Evolutionary conservation across 2,797 vertebrate species (phyloP).

Genomic region (Corythornis leucogaster): DNA sequence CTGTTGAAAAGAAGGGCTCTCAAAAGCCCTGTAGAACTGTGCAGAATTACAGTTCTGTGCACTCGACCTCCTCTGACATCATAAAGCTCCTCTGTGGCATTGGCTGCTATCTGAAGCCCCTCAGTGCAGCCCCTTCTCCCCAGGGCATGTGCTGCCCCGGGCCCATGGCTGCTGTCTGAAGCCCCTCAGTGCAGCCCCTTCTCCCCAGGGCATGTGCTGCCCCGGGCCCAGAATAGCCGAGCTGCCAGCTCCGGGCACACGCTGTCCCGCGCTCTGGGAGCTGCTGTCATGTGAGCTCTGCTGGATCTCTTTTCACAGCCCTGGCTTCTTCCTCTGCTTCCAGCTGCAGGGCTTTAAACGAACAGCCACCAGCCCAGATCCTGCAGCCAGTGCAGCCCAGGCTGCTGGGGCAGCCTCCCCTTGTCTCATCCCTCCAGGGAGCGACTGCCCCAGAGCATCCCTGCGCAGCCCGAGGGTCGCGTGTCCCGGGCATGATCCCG

Average conservation of each 20-base stretch:
- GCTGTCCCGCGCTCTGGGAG: constrained; percentile 2
- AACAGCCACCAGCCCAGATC: not conserved
- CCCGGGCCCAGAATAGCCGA: constrained; percentile 49
- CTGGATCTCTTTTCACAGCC: constrained; percentile 54
- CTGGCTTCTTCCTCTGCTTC: not conserved
- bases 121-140: not conserved
- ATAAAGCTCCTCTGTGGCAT: not conserved
- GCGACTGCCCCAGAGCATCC: not conserved
- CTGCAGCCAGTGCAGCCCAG: too few species aligned
- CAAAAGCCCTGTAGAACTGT: rapidly evolving
- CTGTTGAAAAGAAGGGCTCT: not conserved
- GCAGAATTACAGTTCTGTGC: not conserved
- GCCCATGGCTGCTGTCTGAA: too few species aligned
- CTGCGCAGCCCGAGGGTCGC: too few species aligned
- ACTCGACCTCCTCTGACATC: rapidly evolving
- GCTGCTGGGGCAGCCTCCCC: not conserved
- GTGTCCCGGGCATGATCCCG: too few species aligned
- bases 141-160: not conserved
- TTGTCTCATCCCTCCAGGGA: not conserved
- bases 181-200: too few species aligned
- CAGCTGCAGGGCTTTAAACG: not conserved
- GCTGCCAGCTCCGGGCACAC: constrained; percentile 26
- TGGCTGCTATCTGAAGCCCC: not conserved
- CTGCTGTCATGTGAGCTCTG: constrained; percentile 43
- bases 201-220: too few species aligned